Evolutionary conservation across 64 coral and sea anemone genomes (phyloP).

Genomic region (Orbicella faveolata): DNA sequence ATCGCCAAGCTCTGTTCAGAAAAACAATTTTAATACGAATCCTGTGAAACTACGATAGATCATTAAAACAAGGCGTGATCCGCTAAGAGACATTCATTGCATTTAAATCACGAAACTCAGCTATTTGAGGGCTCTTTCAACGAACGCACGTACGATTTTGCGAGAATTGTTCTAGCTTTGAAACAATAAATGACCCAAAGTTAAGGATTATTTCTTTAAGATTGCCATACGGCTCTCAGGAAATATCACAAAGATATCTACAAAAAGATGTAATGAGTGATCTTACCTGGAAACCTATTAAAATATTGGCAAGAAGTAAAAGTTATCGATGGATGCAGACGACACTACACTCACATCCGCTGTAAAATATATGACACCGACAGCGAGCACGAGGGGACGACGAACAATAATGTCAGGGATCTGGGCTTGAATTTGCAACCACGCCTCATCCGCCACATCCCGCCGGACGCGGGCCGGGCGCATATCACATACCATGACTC

Average conservation of each 20-base stretch:
- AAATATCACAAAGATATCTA: background rate
- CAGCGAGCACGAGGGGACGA: conserved; percentile 2
- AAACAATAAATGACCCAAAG: background rate
- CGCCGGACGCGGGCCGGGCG: no score
- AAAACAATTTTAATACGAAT: background rate
- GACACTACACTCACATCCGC: background rate
- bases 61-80: no score
- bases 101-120: background rate
- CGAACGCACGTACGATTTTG: background rate
- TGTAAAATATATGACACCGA: conserved; percentile 21
- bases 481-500: background rate
- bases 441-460: background rate
- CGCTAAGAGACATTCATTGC: background rate
- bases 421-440: background rate
- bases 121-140: background rate
- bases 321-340: background rate
- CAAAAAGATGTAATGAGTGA: background rate
- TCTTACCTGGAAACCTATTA: conserved; percentile 39
- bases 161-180: background rate
- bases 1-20: background rate
- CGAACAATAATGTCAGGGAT: background rate
- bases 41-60: background rate
- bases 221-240: background rate
- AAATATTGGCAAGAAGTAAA: conserved; percentile 6
- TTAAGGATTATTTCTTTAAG: background rate